These are phyloP conservation scores for Bombus turneri DNA, from an alignment of 1,140 invertebrate genomes.

Conservation along the genomic window DNA sequence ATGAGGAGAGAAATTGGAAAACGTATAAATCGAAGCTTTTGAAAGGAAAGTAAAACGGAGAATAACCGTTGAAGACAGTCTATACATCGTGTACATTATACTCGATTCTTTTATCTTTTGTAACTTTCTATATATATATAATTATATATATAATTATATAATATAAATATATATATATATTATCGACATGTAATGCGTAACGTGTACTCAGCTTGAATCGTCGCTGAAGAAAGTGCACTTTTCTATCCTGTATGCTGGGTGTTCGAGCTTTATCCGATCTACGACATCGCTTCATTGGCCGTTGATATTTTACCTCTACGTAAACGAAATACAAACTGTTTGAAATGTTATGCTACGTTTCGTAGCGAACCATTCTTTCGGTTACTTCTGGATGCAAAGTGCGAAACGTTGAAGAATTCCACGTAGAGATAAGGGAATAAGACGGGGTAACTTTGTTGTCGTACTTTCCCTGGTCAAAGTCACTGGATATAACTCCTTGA, in stretches of 20 bases:
- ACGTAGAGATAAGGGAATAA: no score
- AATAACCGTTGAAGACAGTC: conserved; percentile 13
- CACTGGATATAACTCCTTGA: not conserved
- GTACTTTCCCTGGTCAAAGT: not conserved
- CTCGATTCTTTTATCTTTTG: conserved; percentile 73
- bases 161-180: conserved; percentile 37
- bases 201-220: conserved; percentile 35
- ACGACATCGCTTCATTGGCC: not conserved
- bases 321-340: not conserved
- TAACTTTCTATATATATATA: conserved; percentile 69
- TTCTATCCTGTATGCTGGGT: conserved; percentile 49
- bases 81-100: conserved; percentile 56
- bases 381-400: not conserved
- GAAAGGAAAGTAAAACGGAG: conserved; percentile 5
- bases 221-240: conserved; percentile 64
- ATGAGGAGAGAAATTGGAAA: no score
- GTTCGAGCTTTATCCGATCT: conserved; percentile 40
- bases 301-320: not conserved
- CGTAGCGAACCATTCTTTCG: not conserved
- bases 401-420: no score
- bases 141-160: conserved; percentile 40
- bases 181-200: conserved; percentile 52
- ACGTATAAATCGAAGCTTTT: not conserved
- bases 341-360: not conserved
- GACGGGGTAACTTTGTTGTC: not conserved